These are phyloP conservation scores for Scalopus aquaticus DNA, from an alignment of 2,113 vertebrate genomes.

Conservation along the genomic window DNA sequence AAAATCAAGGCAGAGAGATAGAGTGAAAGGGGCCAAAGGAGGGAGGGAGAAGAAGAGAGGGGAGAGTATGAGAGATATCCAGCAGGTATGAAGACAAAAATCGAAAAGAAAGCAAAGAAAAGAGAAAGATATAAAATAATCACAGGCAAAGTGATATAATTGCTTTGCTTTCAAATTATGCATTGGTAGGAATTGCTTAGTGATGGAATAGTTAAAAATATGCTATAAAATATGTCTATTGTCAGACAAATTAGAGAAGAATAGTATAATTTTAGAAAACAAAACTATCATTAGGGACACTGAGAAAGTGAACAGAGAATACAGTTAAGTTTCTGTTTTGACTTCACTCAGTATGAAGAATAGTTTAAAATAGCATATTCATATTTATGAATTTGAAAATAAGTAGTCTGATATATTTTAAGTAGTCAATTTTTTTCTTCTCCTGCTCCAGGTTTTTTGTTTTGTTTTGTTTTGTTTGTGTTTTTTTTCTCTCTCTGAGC, in stretches of 20 bases:
- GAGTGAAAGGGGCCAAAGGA: background rate
- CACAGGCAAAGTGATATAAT: conserved; percentile 47
- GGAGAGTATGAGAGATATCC: background rate
- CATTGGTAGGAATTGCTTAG: conserved; percentile 28
- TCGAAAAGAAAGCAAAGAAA: conserved; percentile 19
- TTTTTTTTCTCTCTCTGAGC: background rate
- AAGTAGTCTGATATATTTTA: background rate
- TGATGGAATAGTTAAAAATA: conserved; percentile 62
- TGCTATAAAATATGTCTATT: conserved; percentile 31
- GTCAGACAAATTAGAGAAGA: conserved; percentile 72
- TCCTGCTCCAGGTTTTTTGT: background rate
- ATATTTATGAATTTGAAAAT: conserved; percentile 51
- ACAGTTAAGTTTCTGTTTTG: conserved; percentile 54
- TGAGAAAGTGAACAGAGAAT: conserved; percentile 36
- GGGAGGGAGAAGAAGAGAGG: background rate
- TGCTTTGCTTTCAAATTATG: conserved; percentile 55
- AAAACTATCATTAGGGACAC: conserved; percentile 49
- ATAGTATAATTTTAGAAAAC: conserved; percentile 65
- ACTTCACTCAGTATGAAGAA: conserved; percentile 30
- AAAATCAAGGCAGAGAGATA: conserved; percentile 36
- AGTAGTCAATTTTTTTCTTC: background rate
- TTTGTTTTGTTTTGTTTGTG: background rate
- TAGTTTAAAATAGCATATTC: conserved; percentile 39
- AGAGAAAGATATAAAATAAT: conserved; percentile 22
- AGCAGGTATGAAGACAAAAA: background rate